Evolutionary conservation across 2,888 invertebrate species (phyloP).

Genomic region (Athrips mouffetella): DNA sequence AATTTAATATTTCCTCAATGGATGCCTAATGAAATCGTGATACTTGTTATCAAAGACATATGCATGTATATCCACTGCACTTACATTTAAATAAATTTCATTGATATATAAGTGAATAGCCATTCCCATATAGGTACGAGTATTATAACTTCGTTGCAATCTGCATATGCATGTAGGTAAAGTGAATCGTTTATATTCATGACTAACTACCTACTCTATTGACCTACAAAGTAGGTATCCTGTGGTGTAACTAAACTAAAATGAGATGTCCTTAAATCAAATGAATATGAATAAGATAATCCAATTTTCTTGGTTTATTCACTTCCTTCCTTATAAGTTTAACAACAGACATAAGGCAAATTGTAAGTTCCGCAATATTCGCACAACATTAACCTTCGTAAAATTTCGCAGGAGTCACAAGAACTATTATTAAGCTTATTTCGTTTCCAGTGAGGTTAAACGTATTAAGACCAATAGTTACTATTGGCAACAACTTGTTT

Average conservation of each 20-base stretch:
- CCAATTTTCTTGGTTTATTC: background rate
- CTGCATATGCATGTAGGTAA: background rate
- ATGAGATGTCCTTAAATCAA: too few species aligned
- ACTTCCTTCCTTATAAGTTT: conserved; percentile 11
- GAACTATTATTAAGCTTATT: background rate
- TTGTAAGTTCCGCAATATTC: conserved; percentile 7
- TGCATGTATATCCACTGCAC: too few species aligned
- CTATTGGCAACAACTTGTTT: background rate
- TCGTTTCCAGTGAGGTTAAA: background rate
- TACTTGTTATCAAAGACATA: too few species aligned
- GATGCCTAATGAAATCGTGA: too few species aligned
- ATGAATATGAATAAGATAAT: background rate
- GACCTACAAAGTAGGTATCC: conserved; percentile 3
- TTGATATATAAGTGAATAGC: too few species aligned
- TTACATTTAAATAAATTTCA: too few species aligned
- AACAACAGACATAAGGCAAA: background rate
- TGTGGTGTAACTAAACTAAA: background rate
- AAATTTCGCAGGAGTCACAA: background rate
- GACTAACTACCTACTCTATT: conserved; percentile 1
- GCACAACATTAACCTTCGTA: background rate
- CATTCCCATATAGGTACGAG: too few species aligned
- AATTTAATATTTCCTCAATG: too few species aligned
- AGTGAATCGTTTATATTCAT: conserved; percentile 7
- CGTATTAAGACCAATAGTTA: background rate
- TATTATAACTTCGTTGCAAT: too few species aligned